Evolutionary conservation across 2,888 invertebrate genomes (phyloP), one percentile per base, ranked within the genome.

Genomic region (Erpobdella octoculata): DNA sequence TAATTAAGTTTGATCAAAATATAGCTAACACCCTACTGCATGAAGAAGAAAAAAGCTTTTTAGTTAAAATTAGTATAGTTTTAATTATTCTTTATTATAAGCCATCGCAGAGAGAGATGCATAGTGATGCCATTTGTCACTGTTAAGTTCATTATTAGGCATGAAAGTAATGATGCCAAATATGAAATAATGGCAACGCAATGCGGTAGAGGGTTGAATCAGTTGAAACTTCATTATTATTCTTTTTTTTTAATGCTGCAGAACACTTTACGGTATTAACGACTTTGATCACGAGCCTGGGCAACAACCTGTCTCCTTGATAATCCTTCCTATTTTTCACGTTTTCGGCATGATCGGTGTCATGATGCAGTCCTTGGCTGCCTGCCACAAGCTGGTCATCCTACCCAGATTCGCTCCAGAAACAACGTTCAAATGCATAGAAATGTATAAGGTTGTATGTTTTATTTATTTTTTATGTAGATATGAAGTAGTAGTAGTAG

Each of bases 341-440:
- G 59, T 66, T 25, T 75, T 72, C 35, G 75, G 75, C 5, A 48
- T 72, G 33, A 66, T 74, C 4, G 59, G 58, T 4, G 35, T 72
- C 15, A 36, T 73, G 31, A 66, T 71, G 21, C 8, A 31, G 28
- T 9, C 48, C 28, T 41, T 75, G 12, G 9, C 15, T 12, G 38
- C 41, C 6, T 69, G 73, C 9, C 33, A 36, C 25, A 73, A 69
- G n/a, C 33, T 74, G 33, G 83, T 89, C 18, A 89, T 89, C 0
- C 79, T 91, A 78, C 87, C 89, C 0, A 88, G 87, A 79, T 92
- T 92, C 81, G 88, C 89, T 6, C 87, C 89, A 0, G 87, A 87
- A 1, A 79, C 85, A 25, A 89, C 88, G 73, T 82, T 90, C 41
- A 86, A 88, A 38, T 82, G 88, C 0, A 78, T 91, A 77, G 86